Evolutionary conservation across 23 tunicate species (phyloP).

Genomic region (Trididemnum clinides): DNA sequence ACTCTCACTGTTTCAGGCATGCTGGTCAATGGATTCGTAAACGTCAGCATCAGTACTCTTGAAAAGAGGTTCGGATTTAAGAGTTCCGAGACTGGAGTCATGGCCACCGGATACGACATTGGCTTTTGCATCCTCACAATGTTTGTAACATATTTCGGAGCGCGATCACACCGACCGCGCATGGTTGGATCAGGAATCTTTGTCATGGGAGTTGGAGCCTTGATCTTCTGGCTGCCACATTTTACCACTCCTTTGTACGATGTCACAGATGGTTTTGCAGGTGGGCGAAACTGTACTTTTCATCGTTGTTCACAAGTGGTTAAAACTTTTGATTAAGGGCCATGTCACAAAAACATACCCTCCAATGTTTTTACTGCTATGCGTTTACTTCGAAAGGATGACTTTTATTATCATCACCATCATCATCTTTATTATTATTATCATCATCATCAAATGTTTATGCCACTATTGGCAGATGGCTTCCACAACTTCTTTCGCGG

Average conservation of each 20-base stretch:
- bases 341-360: too few relatives aligned
- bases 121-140: slow-evolving; percentile 80
- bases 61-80: slow-evolving; percentile 90
- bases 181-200: slow-evolving; percentile 61
- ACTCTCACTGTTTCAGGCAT: slow-evolving; percentile 73
- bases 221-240: slow-evolving; percentile 81
- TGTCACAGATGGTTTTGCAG: slow-evolving; percentile 38
- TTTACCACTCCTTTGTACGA: slow-evolving; percentile 72
- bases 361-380: too few relatives aligned
- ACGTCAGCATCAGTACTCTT: slow-evolving; percentile 86
- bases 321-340: too few relatives aligned
- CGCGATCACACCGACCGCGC: slow-evolving; percentile 68
- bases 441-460: too few relatives aligned
- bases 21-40: slow-evolving; percentile 95
- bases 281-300: too few relatives aligned
- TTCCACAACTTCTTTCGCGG: too few relatives aligned
- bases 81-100: slow-evolving; percentile 88
- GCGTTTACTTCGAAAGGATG: too few relatives aligned
- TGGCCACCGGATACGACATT: slow-evolving; percentile 91
- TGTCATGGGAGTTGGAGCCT: slow-evolving; percentile 70
- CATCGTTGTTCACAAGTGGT: too few relatives aligned
- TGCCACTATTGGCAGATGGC: too few relatives aligned
- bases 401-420: neutral
- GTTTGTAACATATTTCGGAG: slow-evolving; percentile 88
- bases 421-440: too few relatives aligned